phyloP scores from a whole-genome alignment of 2,888 invertebrate species.

The Asteroscopus sphinx region DNA sequence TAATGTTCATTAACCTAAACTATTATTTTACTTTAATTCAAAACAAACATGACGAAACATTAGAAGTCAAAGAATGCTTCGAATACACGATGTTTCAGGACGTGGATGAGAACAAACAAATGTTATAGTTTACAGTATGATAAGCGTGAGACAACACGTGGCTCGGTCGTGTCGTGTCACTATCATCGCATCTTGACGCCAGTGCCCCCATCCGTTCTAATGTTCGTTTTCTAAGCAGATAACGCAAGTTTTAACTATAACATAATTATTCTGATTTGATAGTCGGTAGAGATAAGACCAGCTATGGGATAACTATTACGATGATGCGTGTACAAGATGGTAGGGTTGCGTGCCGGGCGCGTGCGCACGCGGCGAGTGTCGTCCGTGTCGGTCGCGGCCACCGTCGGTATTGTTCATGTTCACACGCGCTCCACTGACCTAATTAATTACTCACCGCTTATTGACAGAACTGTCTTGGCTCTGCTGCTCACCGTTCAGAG shows the following conservation, averaged over 20 bases:
- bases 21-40: slow-evolving; percentile 18
- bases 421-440: slow-evolving; percentile 85
- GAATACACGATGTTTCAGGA: slow-evolving; percentile 9
- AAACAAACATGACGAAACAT: slow-evolving; percentile 25
- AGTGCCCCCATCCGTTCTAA: slow-evolving; percentile 63
- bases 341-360: slow-evolving; percentile 59
- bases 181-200: slow-evolving; percentile 64
- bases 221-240: slow-evolving; percentile 46
- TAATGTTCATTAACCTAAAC: slow-evolving; percentile 9
- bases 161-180: slow-evolving; percentile 65
- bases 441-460: slow-evolving; percentile 84
- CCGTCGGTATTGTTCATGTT: slow-evolving; percentile 77
- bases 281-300: slow-evolving; percentile 33
- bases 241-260: slow-evolving; percentile 49
- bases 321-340: slow-evolving; percentile 33
- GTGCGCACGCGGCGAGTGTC: slow-evolving; percentile 66
- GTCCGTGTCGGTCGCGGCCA: slow-evolving; percentile 61
- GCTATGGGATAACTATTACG: slow-evolving; percentile 58
- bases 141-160: slow-evolving; percentile 73
- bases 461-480: slow-evolving; percentile 88
- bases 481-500: slow-evolving; percentile 73
- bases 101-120: slow-evolving; percentile 23
- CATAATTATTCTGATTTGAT: slow-evolving; percentile 36
- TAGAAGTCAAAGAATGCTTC: slow-evolving; percentile 18
- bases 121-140: slow-evolving; percentile 64